These are phyloP conservation scores for Oxystoma pomonae DNA, from an alignment of 2,888 invertebrate species.

Conservation along the genomic window DNA sequence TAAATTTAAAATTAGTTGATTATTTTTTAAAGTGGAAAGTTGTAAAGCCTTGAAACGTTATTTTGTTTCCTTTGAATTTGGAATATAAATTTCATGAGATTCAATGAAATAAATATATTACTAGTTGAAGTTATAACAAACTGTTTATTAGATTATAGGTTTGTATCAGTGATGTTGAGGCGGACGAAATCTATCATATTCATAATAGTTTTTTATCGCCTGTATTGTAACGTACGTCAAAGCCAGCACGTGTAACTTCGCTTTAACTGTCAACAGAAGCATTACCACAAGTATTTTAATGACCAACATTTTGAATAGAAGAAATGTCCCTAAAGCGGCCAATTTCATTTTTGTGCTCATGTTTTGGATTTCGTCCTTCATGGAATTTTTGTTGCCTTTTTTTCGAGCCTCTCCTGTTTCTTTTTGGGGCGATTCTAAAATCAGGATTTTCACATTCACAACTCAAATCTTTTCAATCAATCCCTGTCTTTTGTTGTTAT, in stretches of 20 bases:
- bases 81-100: too few relatives aligned
- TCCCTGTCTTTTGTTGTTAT: too few relatives aligned
- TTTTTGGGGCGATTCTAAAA: slow-evolving; percentile 1
- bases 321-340: neutral
- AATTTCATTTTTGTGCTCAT: slow-evolving; percentile 3
- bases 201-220: neutral
- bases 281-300: slow-evolving; percentile 15
- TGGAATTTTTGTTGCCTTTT: slow-evolving; percentile 10
- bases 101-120: too few relatives aligned
- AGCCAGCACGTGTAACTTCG: slow-evolving; percentile 21
- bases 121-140: too few relatives aligned
- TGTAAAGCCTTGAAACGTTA: too few relatives aligned
- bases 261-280: slow-evolving; percentile 9
- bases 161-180: neutral
- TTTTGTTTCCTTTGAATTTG: too few relatives aligned
- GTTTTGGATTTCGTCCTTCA: slow-evolving; percentile 8
- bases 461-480: too few relatives aligned
- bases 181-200: neutral
- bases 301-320: slow-evolving; percentile 12
- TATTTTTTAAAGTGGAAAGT: too few relatives aligned
- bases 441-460: too few relatives aligned
- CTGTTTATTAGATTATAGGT: too few relatives aligned
- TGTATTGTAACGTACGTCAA: slow-evolving; percentile 17
- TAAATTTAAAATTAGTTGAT: too few relatives aligned
- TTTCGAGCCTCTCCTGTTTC: slow-evolving; percentile 9